Evolutionary conservation across 1,140 invertebrate species (phyloP).

Genomic region (Ips typographus): DNA sequence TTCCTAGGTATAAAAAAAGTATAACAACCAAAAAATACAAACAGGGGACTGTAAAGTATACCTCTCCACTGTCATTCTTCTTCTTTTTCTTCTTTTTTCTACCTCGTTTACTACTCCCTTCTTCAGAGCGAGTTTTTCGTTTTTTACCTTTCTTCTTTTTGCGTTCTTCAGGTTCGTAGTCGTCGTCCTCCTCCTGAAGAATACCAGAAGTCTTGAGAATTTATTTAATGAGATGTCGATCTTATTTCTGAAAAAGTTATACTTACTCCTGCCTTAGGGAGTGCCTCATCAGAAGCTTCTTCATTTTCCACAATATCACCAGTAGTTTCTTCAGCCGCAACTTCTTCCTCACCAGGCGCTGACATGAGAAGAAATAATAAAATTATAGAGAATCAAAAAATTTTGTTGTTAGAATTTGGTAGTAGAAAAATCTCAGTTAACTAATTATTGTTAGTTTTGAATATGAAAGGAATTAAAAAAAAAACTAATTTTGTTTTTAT

Average conservation of each 20-base stretch:
- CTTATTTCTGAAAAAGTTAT: not conserved
- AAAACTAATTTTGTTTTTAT: too few relatives aligned
- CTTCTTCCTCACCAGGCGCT: constrained; percentile 17
- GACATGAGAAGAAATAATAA: constrained; percentile 2
- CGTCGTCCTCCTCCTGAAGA: constrained; percentile 76
- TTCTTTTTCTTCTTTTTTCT: constrained; percentile 93
- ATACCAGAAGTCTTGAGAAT: not conserved
- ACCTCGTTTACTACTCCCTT: constrained; percentile 65
- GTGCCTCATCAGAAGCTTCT: constrained; percentile 27
- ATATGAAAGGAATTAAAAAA: too few relatives aligned
- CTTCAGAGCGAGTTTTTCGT: constrained; percentile 81
- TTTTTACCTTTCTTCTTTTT: constrained; percentile 92
- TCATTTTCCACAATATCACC: constrained; percentile 28
- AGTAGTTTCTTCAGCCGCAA: constrained; percentile 18
- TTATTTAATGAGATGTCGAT: not conserved
- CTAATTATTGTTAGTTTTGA: too few relatives aligned
- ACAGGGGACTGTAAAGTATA: constrained; percentile 48
- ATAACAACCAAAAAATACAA: not conserved
- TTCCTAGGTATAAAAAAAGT: constrained; percentile 58
- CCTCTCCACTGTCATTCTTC: constrained; percentile 87
- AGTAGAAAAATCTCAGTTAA: too few relatives aligned
- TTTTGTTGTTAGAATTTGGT: not conserved
- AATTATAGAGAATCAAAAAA: not conserved
- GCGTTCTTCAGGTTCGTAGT: constrained; percentile 81
- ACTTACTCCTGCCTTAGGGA: constrained; percentile 40